Percentiles rank a stretch among this genome's conserved stretches.
Conservation (phyloP, 2,797 vertebrate genomes). For the Spinibarbus caldwelli region DNA sequence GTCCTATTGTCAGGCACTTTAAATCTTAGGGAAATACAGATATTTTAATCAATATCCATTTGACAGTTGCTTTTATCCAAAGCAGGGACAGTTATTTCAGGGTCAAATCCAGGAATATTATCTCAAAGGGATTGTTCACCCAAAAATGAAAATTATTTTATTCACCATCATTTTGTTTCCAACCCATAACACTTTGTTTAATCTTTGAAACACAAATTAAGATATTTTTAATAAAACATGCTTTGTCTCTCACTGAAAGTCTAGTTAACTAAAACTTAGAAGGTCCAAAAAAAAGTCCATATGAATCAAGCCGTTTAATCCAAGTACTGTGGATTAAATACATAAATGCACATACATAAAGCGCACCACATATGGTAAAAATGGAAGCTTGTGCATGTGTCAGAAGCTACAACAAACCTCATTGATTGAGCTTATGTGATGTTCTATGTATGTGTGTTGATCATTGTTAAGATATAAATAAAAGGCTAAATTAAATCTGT, state of each 20-base stretch:
- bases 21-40: background rate
- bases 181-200: background rate
- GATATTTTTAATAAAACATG: no score
- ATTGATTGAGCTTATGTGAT: no score
- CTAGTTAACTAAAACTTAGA: background rate
- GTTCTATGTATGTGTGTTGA: no score
- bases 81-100: background rate
- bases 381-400: background rate
- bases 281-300: background rate
- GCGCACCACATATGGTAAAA: background rate
- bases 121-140: background rate
- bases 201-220: background rate
- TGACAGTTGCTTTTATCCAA: background rate
- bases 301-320: background rate
- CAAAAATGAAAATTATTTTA: background rate
- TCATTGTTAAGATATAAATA: background rate
- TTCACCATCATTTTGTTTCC: background rate
- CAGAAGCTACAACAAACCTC: no score
- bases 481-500: background rate
- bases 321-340: background rate
- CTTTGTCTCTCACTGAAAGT: background rate
- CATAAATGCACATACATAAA: background rate
- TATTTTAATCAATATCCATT: background rate
- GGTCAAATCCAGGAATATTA: background rate
- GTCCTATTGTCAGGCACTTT: slow-evolving; percentile 27